Evolutionary conservation across 2,113 vertebrate species (phyloP), one percentile per base, ranked within the genome.

Genomic region (Lates calcarifer): DNA sequence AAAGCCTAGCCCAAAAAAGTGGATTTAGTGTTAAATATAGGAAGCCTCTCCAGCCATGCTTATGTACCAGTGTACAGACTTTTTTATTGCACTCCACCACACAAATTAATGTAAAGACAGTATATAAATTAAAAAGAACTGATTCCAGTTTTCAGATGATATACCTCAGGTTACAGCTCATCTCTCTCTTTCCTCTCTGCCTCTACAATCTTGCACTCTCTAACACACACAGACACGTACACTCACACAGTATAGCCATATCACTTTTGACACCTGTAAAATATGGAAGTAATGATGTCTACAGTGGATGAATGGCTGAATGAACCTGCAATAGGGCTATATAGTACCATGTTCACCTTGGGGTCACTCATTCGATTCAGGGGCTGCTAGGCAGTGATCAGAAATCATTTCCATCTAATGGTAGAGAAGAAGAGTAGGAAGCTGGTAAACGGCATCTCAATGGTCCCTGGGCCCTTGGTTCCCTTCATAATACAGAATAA

Each of bases 311-410:
- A 89, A 93, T 91, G 87, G 83, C 83, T 92, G 84, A 90, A 85
- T 83, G 85, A 91, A 62, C 74, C 56, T 77, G 77, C 78, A 76
- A 81, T 87, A 77, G 87, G 82, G 58, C 80, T 75, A 68, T 84
- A 87, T 83, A 78, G 79, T 39, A 69, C 66, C 56, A 33, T 81
- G 84, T 88, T 94, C 90, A 93, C 88, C 88, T 93, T 57, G 74
- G 61, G 91, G 87, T 94, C 91, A 93, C 80, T 91, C 85, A 87
- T 89, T 95, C 77, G 78, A 91, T 93, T 94, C 84, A 87, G 83
- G 47, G 37, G 74, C 83, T 71, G 81, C 80, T 85, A 37, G 75
- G 76, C 85, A 87, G 80, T 91, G 89, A 91, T 90, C 87, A 87
- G 86, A 93, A 93, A 89, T 92, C 29, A 90, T 92, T 91, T 88